Evolutionary conservation across 2,113 vertebrate genomes (phyloP), one percentile per base, ranked within the genome.

Genomic region (Dermatemys mawii): DNA sequence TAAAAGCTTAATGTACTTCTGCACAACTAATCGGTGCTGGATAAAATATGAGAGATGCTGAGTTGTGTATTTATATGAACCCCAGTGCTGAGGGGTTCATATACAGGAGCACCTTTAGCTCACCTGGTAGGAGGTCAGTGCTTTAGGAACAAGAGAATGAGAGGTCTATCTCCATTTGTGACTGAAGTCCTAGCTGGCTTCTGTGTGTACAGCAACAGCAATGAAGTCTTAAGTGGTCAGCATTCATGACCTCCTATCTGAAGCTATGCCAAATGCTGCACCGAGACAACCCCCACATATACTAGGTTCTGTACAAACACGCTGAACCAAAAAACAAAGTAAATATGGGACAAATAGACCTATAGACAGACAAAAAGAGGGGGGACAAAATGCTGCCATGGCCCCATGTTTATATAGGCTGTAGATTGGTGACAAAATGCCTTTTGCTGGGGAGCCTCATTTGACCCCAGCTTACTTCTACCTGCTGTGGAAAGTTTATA

Each of bases 291-390:
- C 79, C 92, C 87, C 5, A 0, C 41, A 93, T 95, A 44, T 54
- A 90, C 53, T 70, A 87, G 92, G 54, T 91, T 89, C n/a, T 51
- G 84, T 81, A 57, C 73, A 88, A 85, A 48, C 1, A 11, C 7
- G 81, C 57, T n/a, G n/a, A 84, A 84, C 44, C 84, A 54, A 89
- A 76, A 90, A 93, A 89, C 57, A 90, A 96, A 94, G 94, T 92
- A 89, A 89, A 89, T 22, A 73, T 35, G 60, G 41, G 78, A 93
- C 83, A 89, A 70, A 81, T 84, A 81, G 86, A 83, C 83, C 19
- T 83, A 51, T 8, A 46, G 78, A 81, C 63, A 83, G 50, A 93
- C 92, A 60, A 93, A 92, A 92, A 63, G 13, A 75, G 83, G 85
- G 44, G 86, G 94, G 88, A 88, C 82, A 93, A 88, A 92, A 89